These are phyloP conservation scores for Macrotus californicus DNA, from an alignment of 2,113 vertebrate species.

Conservation along the genomic window DNA sequence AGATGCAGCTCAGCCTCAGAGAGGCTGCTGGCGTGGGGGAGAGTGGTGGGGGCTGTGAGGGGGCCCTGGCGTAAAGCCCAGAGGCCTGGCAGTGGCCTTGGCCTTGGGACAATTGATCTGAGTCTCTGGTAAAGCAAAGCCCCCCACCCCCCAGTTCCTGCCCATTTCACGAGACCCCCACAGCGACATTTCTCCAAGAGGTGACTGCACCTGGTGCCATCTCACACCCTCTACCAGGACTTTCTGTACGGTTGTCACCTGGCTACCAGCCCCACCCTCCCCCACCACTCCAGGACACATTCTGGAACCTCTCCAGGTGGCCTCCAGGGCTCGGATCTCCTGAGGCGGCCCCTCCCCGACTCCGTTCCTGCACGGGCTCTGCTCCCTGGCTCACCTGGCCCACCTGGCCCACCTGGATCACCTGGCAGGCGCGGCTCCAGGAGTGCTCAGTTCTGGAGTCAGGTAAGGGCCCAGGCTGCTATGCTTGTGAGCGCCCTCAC, in stretches of 20 bases:
- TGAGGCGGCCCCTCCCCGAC: neutral
- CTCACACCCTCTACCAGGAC: too few species aligned
- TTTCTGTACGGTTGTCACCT: neutral
- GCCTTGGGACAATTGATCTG: neutral
- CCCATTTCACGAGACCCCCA: neutral
- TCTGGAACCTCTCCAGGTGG: neutral
- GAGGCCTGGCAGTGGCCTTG: too few species aligned
- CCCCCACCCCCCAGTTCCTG: rapidly evolving
- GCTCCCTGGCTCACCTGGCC: neutral
- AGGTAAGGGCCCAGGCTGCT: too few species aligned
- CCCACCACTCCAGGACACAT: neutral
- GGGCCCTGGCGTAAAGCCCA: neutral
- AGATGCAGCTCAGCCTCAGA: rapidly evolving
- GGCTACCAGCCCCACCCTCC: neutral
- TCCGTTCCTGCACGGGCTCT: rapidly evolving
- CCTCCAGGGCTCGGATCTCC: neutral
- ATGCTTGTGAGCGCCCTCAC: too few species aligned
- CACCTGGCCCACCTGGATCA: too few species aligned
- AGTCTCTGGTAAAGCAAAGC: neutral
- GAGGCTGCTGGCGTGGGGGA: rapidly evolving
- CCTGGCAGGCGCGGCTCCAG: neutral
- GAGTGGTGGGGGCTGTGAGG: rapidly evolving
- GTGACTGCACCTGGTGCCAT: too few species aligned
- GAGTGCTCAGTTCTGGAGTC: neutral
- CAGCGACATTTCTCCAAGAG: rapidly evolving